Base-by-base conservation (phyloP, 2,113 vertebrate genomes). In the Hemichromis elongatus region DNA sequence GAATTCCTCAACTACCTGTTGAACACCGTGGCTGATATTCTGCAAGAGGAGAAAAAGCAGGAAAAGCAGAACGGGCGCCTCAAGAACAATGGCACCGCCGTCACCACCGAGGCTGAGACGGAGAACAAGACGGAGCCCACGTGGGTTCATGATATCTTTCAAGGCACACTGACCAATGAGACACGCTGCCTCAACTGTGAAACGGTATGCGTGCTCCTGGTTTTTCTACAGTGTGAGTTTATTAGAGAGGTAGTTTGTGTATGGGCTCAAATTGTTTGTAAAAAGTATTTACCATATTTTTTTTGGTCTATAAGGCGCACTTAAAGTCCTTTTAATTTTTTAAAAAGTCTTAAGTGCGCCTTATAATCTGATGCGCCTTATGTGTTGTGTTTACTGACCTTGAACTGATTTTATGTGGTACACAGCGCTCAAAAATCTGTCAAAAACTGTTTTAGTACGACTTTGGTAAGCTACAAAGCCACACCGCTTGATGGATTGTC, bases 171-270 rank as follows among this genome's bases (percentile, higher is more conserved):
- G 96, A 99, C 98, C 95, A 99, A 99, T 63, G 98, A 99, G 96
- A 99, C 98, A 3, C 97, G 98, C 95, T 99, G 98, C 96, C 97
- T 99, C 94, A 99, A 99, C 97, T 99, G 98, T 95, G 98, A 99
- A 96, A 99, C 98, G 79, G 98, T 99, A 94, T 93, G 97, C 93
- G 97, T 82, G 52, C 26, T 9, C 14, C 26, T 30, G 9, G 6
- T 35, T 18, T 40, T 14, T 26, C 12, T 73, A 47, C 24, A 73
- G 10, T 0, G 37, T 42, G 57, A 21, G 30, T 54, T 54, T 5
- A 35, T 2, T 28, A 35, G 50, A 80, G 26, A 7, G 16, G 59
- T 33, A 3, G 45, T 82, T 79, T 85, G n/a, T n/a, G n/a, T n/a
- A n/a, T n/a, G n/a, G n/a, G n/a, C n/a, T n/a, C n/a, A n/a, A n/a